Conservation (phyloP, 2,888 invertebrate species). For the Atherix ibis region DNA sequence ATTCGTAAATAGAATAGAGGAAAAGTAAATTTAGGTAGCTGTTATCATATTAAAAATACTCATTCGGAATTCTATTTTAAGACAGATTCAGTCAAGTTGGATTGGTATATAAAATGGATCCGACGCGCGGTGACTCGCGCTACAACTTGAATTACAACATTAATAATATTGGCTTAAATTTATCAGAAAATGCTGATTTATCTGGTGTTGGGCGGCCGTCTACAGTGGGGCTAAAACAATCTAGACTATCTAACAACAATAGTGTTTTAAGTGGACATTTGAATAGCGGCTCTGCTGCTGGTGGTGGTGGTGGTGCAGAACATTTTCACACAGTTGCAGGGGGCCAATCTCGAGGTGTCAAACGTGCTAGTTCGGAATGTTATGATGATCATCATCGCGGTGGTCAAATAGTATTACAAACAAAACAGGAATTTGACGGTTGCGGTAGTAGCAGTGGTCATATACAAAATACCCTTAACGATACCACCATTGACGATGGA, state of each 20-base stretch:
- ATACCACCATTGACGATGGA: constrained; percentile 63
- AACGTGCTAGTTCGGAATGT: constrained; percentile 54
- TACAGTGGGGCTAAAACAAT: constrained; percentile 39
- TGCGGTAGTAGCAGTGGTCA: constrained; percentile 53
- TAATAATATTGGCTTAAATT: constrained; percentile 61
- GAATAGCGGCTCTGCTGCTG: constrained; percentile 34
- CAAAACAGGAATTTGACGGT: too few relatives aligned
- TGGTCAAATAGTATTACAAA: too few relatives aligned
- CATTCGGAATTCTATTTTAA: too few relatives aligned
- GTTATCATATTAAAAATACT: too few relatives aligned
- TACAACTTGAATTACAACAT: constrained; percentile 74
- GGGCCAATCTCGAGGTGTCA: constrained; percentile 36
- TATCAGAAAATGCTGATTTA: constrained; percentile 65
- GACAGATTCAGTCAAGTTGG: neutral
- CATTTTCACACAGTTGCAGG: constrained; percentile 22
- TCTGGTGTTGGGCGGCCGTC: constrained; percentile 48
- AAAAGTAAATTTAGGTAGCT: too few relatives aligned
- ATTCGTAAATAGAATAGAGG: too few relatives aligned
- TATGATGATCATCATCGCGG: constrained; percentile 54
- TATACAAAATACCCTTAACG: too few relatives aligned
- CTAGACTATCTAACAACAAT: constrained; percentile 26
- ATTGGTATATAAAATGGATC: constrained; percentile 46
- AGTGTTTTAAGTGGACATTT: constrained; percentile 44
- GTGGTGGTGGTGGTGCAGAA: constrained; percentile 36
- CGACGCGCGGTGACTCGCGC: constrained; percentile 81